Evolutionary conservation across 2,888 invertebrate species (phyloP), one percentile per base, ranked within the genome.

Genomic region (Doris montereyensis): DNA sequence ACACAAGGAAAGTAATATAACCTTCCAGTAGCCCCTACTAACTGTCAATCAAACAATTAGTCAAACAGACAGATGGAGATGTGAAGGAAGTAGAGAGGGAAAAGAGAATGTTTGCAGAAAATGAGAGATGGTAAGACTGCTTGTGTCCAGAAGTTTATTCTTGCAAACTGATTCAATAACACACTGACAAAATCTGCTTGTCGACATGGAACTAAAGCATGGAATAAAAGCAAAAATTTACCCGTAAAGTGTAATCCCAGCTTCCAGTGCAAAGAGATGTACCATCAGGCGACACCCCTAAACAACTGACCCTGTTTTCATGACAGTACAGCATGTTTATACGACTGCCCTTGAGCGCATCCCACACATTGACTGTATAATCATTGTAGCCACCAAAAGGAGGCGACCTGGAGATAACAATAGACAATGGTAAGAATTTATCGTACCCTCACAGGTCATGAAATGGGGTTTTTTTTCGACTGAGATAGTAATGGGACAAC

Each of bases 381-480:
- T 99, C 99, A 91, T 97, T 97, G 93, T 99, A 99, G 80, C 98
- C 99, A 86, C 98, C 98, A 93, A 99, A 99, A n/a, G n/a, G n/a
- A n/a, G n/a, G n/a, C n/a, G 95, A 28, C 97, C 96, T 95, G 88
- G 2, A 84, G n/a, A 77, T 10, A 13, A 67, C 28, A 10, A 65
- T 72, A 52, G 4, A 1, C 26, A 58, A 0, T 32, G 26, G 24
- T 28, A n/a, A n/a, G 2, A 13, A 4, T 17, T 71, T 10, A 52
- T 52, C 21, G 2, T 28, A n/a, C 21, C 8, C 21, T 21, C 41
- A 72, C 0, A 28, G 10, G 32, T 24, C 8, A 5, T 41, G 73
- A 35, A 24, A 34, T 24, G 52, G 52, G n/a, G 52, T 1, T 21
- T 30, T 57, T 73, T 32, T 1, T 24, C 17, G 10, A 71, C 17